These are phyloP conservation scores for Macrocentrus cingulum DNA, from an alignment of 1,140 invertebrate genomes.

Conservation along the genomic window DNA sequence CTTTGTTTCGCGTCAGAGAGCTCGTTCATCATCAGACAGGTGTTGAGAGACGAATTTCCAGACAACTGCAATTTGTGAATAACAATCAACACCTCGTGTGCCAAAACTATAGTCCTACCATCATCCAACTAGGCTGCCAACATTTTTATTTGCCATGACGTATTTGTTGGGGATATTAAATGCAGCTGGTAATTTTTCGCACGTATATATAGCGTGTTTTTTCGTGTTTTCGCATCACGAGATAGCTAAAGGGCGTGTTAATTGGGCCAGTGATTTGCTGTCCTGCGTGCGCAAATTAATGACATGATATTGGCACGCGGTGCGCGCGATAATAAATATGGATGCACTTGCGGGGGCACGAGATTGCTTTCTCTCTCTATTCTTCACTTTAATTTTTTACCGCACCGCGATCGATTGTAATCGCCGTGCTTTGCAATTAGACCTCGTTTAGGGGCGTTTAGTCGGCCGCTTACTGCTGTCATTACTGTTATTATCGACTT, in stretches of 20 bases:
- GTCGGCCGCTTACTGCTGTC: slow-evolving; percentile 49
- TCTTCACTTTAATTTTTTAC: too few species aligned
- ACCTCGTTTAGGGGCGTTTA: slow-evolving; percentile 57
- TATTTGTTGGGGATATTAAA: background rate
- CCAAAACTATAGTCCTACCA: background rate
- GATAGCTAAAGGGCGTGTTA: slow-evolving; percentile 1
- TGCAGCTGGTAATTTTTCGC: too few species aligned
- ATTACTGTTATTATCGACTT: slow-evolving; percentile 59
- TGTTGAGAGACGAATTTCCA: slow-evolving; percentile 28
- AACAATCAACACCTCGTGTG: slow-evolving; percentile 4
- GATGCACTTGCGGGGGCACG: too few species aligned
- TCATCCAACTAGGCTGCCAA: too few species aligned
- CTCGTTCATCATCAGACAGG: slow-evolving; percentile 23
- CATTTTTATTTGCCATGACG: too few species aligned
- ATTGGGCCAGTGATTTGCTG: slow-evolving; percentile 4
- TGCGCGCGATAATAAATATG: slow-evolving; percentile 16
- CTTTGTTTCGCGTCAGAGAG: background rate
- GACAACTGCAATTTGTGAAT: slow-evolving; percentile 26
- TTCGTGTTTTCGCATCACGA: background rate
- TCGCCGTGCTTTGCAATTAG: slow-evolving; percentile 47
- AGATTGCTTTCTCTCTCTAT: too few species aligned
- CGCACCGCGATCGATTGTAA: too few species aligned
- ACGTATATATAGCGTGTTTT: too few species aligned
- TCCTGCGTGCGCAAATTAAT: slow-evolving; percentile 44
- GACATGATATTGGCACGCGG: slow-evolving; percentile 34